Percentiles rank a stretch among this genome's conserved stretches.
Conservation (phyloP, 2,797 vertebrate genomes). For the Pelochelys cantorii region DNA sequence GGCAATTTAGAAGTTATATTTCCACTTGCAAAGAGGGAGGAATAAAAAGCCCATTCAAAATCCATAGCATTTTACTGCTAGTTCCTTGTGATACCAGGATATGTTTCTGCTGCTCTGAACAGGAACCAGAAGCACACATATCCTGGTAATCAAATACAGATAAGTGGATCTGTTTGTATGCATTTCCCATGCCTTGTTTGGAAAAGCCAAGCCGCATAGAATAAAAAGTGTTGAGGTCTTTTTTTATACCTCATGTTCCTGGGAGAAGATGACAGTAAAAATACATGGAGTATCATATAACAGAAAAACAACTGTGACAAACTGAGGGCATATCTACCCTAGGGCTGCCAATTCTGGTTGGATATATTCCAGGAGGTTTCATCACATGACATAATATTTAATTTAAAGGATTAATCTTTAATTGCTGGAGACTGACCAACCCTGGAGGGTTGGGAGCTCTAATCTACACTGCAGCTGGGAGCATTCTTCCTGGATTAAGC, state of each 20-base stretch:
- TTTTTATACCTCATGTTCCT: not conserved
- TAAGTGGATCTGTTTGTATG: not conserved
- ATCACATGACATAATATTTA: not conserved
- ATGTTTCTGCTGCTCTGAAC: not conserved
- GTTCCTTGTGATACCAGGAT: fast-evolving
- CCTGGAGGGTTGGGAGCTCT: not conserved
- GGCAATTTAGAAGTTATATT: not conserved
- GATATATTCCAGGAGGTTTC: not conserved
- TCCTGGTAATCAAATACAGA: constrained; percentile 11
- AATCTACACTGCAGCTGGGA: not conserved
- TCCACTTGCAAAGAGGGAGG: not conserved
- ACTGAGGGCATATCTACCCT: not conserved
- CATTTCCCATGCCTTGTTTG: constrained; percentile 30
- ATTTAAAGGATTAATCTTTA: not conserved
- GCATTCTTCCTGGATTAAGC: not conserved
- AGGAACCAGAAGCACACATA: not conserved
- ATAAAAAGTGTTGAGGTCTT: not conserved
- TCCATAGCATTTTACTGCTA: not conserved
- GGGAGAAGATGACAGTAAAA: not conserved
- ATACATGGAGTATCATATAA: not conserved
- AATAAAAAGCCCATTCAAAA: not conserved
- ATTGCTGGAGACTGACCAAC: not conserved
- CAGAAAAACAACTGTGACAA: not conserved
- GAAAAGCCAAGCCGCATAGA: not conserved
- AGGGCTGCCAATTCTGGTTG: not conserved